Evolutionary conservation across 2,888 invertebrate genomes (phyloP).

Genomic region (Actias luna): DNA sequence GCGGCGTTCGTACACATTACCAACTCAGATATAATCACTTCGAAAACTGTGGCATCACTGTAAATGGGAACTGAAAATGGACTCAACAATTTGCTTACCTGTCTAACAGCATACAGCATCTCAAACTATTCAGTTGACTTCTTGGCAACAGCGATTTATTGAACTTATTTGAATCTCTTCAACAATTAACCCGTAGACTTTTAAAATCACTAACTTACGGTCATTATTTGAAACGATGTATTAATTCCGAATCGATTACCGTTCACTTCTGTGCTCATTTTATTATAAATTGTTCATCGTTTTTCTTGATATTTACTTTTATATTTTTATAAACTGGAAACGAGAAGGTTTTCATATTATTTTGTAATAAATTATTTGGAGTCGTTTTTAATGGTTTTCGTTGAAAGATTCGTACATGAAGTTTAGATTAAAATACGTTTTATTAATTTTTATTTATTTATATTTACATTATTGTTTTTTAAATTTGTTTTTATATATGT

Average conservation of each 20-base stretch:
- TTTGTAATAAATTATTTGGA: too few relatives aligned
- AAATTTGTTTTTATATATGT: too few relatives aligned
- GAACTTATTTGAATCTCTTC: conserved; percentile 8
- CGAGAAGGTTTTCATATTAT: too few relatives aligned
- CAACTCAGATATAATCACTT: too few relatives aligned
- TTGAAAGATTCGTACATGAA: too few relatives aligned
- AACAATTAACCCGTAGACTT: conserved; percentile 17
- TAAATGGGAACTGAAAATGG: neutral
- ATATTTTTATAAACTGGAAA: neutral
- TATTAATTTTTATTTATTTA: too few relatives aligned
- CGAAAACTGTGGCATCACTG: neutral
- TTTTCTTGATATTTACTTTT: conserved; percentile 20
- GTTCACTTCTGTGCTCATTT: conserved; percentile 18
- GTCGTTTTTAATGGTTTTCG: too few relatives aligned
- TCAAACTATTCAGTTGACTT: conserved; percentile 40
- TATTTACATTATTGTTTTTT: too few relatives aligned
- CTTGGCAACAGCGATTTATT: conserved; percentile 25
- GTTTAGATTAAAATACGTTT: too few relatives aligned
- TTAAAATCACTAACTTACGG: conserved; percentile 43
- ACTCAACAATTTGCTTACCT: conserved; percentile 50
- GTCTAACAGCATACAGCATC: conserved; percentile 76
- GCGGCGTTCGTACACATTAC: too few relatives aligned
- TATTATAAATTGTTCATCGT: conserved; percentile 16
- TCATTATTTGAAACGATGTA: conserved; percentile 35
- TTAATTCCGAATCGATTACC: neutral